These are phyloP conservation scores for Caenorhabditis remanei DNA, from an alignment of 1,140 invertebrate genomes.

Conservation along the genomic window DNA sequence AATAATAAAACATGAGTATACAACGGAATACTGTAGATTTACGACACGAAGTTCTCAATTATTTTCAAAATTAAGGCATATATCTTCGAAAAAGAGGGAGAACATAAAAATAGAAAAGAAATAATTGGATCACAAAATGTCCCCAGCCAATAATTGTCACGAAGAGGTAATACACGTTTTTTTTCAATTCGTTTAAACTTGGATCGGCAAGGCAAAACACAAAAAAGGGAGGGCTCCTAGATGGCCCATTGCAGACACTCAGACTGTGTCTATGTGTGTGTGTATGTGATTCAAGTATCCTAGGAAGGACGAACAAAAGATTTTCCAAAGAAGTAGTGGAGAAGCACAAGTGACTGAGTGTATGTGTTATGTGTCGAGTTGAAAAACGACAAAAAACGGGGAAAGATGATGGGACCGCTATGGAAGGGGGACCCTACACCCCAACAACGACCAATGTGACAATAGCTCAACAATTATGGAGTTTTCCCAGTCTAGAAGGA, in stretches of 20 bases:
- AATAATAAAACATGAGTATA: no score
- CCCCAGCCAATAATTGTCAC: background rate
- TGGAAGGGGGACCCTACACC: background rate
- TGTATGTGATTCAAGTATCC: conserved; percentile 41
- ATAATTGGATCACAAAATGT: background rate
- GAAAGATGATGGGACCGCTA: background rate
- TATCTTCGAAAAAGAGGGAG: background rate
- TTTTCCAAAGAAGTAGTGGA: conserved; percentile 30
- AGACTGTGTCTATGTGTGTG: background rate
- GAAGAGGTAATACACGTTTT: background rate
- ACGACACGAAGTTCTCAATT: no score
- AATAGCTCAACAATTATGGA: background rate
- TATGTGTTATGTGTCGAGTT: conserved; percentile 47
- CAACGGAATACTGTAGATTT: no score
- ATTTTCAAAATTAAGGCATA: background rate
- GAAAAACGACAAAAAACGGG: conserved; percentile 35
- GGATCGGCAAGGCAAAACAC: conserved; percentile 26
- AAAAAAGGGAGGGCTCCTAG: background rate
- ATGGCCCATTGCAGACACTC: background rate
- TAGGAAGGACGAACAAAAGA: conserved; percentile 52
- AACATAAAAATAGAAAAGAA: background rate
- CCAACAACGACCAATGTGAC: background rate
- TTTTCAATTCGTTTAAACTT: background rate
- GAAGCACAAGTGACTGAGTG: conserved; percentile 51
- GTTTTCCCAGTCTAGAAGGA: no score